Percentiles rank a stretch among this genome's conserved stretches.
These are phyloP conservation scores for Melanotus villosus DNA, from an alignment of 2,888 invertebrate species.

Conservation along the genomic window DNA sequence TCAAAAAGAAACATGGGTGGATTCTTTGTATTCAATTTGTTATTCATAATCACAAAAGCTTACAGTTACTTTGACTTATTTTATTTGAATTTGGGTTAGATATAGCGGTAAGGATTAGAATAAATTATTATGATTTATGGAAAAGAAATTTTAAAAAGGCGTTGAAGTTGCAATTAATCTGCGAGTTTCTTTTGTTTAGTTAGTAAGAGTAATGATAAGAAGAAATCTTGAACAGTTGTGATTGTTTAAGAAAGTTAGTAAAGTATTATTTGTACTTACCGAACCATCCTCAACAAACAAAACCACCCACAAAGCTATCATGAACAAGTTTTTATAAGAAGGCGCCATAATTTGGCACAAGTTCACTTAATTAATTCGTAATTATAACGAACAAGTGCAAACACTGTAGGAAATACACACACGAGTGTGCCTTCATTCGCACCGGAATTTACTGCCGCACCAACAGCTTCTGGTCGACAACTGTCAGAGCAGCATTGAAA, in stretches of 20 bases:
- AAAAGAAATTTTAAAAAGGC: no score
- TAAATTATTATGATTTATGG: no score
- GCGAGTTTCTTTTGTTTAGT: no score
- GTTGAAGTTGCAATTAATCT: no score
- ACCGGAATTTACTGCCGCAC: slow-evolving; percentile 47
- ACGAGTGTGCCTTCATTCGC: slow-evolving; percentile 20
- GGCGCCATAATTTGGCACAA: slow-evolving; percentile 22
- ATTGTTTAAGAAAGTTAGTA: no score
- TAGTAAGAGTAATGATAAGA: no score
- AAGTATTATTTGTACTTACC: no score
- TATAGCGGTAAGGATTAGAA: background rate
- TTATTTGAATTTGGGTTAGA: background rate
- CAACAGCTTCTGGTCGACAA: slow-evolving; percentile 52
- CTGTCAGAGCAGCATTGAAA: slow-evolving; percentile 53
- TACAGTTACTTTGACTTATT: background rate
- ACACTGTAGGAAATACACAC: slow-evolving; percentile 8
- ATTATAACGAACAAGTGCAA: background rate
- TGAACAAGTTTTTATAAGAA: slow-evolving; percentile 14
- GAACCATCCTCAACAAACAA: background rate
- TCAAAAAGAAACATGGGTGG: background rate
- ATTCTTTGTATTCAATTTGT: no score
- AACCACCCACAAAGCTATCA: slow-evolving; percentile 10
- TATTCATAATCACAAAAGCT: no score
- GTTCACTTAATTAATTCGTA: slow-evolving; percentile 22
- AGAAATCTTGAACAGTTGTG: no score